Evolutionary conservation across 2,888 invertebrate species (phyloP).

Genomic region (Halictus ligatus): DNA sequence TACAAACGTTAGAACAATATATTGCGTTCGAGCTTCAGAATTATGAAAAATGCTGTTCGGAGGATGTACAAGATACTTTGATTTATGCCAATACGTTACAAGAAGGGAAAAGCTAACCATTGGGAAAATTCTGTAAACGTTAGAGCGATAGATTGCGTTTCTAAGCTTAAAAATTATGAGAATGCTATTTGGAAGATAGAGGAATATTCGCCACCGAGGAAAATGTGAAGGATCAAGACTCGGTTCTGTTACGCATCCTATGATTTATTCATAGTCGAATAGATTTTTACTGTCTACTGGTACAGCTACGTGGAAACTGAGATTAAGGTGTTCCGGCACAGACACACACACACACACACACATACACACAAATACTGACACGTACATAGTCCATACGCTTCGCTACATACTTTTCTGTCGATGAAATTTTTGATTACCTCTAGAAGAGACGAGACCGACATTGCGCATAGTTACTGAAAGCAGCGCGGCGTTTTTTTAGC

Average conservation of each 20-base stretch:
- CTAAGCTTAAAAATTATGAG: constrained; percentile 19
- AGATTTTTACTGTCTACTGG: constrained; percentile 64
- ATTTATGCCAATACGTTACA: constrained; percentile 29
- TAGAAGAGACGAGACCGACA: constrained; percentile 34
- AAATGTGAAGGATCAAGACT: constrained; percentile 42
- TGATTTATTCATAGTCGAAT: constrained; percentile 55
- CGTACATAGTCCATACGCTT: constrained; percentile 71
- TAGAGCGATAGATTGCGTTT: constrained; percentile 27
- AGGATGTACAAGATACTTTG: constrained; percentile 17
- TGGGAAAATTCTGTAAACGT: constrained; percentile 19
- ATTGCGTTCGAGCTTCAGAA: constrained; percentile 35
- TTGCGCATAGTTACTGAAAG: constrained; percentile 29
- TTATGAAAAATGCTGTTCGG: constrained; percentile 24
- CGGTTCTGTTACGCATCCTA: constrained; percentile 57
- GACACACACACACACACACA: constrained; percentile 36
- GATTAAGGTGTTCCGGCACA: constrained; percentile 68
- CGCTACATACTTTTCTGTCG: constrained; percentile 65
- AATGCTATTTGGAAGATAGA: constrained; percentile 12
- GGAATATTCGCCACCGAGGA: constrained; percentile 7
- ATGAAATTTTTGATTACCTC: constrained; percentile 57
- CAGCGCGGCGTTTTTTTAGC: constrained; percentile 19
- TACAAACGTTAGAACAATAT: constrained; percentile 29
- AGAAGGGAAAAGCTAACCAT: constrained; percentile 13
- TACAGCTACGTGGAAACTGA: constrained; percentile 67
- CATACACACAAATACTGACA: background rate